Evolutionary conservation across 2,888 invertebrate genomes (phyloP).

Genomic region (Drosophila koepferae): DNA sequence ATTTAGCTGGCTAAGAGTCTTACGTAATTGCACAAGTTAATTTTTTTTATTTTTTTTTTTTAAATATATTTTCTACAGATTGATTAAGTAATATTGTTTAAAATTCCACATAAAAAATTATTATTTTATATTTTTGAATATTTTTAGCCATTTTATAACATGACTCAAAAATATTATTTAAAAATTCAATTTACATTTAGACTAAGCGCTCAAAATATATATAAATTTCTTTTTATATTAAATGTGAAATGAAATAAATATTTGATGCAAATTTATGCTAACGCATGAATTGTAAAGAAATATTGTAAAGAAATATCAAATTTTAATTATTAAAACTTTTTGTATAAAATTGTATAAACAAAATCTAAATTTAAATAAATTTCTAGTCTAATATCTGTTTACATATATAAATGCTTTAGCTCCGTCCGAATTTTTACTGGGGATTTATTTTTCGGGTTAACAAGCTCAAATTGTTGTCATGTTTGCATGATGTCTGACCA

Average conservation of each 20-base stretch:
- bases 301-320: not conserved
- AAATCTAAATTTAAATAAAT: not conserved
- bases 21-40: not conserved
- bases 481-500: constrained; percentile 1
- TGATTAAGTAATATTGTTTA: not conserved
- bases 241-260: too few relatives aligned
- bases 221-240: too few relatives aligned
- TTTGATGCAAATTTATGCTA: not conserved
- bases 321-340: not conserved
- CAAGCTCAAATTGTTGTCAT: constrained; percentile 1
- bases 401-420: not conserved
- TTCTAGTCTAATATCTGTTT: not conserved
- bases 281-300: not conserved
- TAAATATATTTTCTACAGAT: not conserved
- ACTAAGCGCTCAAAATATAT: too few relatives aligned
- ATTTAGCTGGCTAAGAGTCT: not conserved
- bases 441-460: not conserved
- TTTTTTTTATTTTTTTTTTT: not conserved
- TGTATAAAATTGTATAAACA: not conserved
- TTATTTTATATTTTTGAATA: not conserved
- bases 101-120: not conserved
- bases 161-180: not conserved
- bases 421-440: not conserved
- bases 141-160: not conserved
- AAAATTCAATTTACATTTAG: too few relatives aligned